Evolutionary conservation across 1,140 invertebrate genomes (phyloP), one percentile per base, ranked within the genome.

Genomic region (Drosophila hydei): DNA sequence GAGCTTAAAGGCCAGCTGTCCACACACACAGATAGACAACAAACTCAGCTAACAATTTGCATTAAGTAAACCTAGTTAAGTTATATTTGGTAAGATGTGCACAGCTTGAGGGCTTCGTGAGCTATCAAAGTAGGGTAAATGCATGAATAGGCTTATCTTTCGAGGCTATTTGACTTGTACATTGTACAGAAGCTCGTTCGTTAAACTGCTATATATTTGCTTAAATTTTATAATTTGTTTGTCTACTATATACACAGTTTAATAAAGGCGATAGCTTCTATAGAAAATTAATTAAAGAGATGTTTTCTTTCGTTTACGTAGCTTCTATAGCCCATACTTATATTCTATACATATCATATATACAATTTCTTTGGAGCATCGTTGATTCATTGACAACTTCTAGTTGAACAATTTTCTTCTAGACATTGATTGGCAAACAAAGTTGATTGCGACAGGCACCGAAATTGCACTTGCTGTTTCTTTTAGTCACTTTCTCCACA

Each of bases 401-500:
- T 58, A 33, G 21, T 25, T 42, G 23, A 43, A 7, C 42, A 18
- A 12, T 40, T 56, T 43, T 42, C 51, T 42, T 30, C 6, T 40
- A 19, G 33, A 21, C 18, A 50, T 50, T 27, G 36, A 42, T 56
- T 42, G 23, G 8, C 3, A 5, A 3, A 4, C 21, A 25, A 25
- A 56, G 1, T 5, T 38, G 19, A 42, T 23, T 25, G 11, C 5
- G 43, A 45, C n/a, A 38, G 62, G 45, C 62, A 56, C 25, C 12
- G 18, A 59, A 54, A 64, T 50, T 48, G 52, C 23, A 25, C 12
- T 63, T 47, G 51, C 56, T 52, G 30, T 33, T 33, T 8, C 3
- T 68, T 42, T 58, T 19, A 16, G 30, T 16, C 69, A 72, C 69
- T 72, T 72, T 72, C 69, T 72, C 69, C 54, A 61, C 25, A 72